A percentile compares a stretch with the other conserved stretches of the same genome.
phyloP scores from a whole-genome alignment of 2,113 vertebrate species.

The Perca flavescens region DNA sequence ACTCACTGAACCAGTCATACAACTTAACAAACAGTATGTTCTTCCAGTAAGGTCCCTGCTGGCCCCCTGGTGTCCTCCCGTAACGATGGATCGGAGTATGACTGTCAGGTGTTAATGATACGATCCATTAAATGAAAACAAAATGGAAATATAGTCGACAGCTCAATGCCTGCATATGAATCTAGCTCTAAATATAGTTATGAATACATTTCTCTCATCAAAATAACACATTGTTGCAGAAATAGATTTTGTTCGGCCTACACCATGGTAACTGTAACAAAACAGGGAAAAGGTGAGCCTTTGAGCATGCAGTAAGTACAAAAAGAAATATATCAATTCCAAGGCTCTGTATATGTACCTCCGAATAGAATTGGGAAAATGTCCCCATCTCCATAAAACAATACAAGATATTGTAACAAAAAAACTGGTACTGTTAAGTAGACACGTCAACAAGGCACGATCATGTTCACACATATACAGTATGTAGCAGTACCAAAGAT shows the following conservation, averaged over 20 bases:
- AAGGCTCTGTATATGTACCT: background rate
- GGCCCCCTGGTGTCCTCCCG: background rate
- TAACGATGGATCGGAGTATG: background rate
- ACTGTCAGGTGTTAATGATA: background rate
- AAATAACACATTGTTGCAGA: background rate
- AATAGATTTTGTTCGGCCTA: slow-evolving; percentile 7
- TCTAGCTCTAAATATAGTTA: background rate
- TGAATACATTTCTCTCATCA: background rate
- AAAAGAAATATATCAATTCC: background rate
- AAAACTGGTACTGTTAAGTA: background rate
- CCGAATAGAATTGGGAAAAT: background rate
- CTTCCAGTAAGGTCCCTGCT: background rate
- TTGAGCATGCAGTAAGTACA: background rate
- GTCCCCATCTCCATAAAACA: background rate
- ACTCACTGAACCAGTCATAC: background rate
- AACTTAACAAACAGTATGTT: background rate
- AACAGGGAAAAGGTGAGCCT: background rate
- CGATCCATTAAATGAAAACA: background rate
- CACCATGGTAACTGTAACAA: background rate
- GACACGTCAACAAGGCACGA: slow-evolving; percentile 23
- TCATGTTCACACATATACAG: slow-evolving; percentile 18
- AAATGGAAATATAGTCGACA: background rate
- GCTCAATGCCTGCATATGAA: background rate
- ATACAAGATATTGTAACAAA: slow-evolving; percentile 1
- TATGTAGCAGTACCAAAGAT: background rate